Base-by-base conservation (phyloP, 1,140 invertebrate species). In the Ceratitis capitata region DNA sequence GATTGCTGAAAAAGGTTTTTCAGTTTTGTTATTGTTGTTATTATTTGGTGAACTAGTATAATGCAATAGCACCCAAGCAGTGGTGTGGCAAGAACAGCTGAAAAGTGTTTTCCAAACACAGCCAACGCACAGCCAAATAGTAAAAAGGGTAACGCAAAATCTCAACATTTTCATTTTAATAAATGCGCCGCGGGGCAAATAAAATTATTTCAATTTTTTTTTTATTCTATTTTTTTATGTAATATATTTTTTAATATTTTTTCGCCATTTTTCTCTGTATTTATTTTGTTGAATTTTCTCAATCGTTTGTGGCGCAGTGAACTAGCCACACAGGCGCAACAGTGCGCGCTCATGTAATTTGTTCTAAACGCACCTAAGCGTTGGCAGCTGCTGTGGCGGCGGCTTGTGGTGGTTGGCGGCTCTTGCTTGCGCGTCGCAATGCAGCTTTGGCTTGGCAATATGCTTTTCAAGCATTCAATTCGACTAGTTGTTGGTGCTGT, bases 281-380 rank as follows among this genome's bases (percentile, higher is more conserved):
- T 14, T 12, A 39, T 45, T 42, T 45, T 45, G 3, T 7, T 7
- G 9, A n/a, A 69, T 19, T 19, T 42, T 16, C 29, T 69, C 5
- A 35, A 0, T 32, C 23, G 26, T 29, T 14, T 16, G 26, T 0
- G 16, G 35, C 29, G 64, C 32, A 19, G 9, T 3, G 32, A 23
- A 6, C 35, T 56, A 45, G 69, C 69, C 19, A 12, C n/a, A 39
- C 16, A n/a, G 64, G 14, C 64, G 35, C 64, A 35, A 69, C 64
- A 42, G 61, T 9, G 39, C 35, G 69, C 69, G 69, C 19, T 78
- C 69, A 23, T 78, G 69, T 78, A 78, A 78, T 78, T 78, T 78
- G 69, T 78, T 78, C 69, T 78, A 78, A 78, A 78, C 69, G 69
- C 69, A 78, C 69, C 69, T 45, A 78, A 78, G 69, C 39, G 69